Evolutionary conservation across 1,140 invertebrate genomes (phyloP).

Genomic region (Amphibalanus amphitrite): DNA sequence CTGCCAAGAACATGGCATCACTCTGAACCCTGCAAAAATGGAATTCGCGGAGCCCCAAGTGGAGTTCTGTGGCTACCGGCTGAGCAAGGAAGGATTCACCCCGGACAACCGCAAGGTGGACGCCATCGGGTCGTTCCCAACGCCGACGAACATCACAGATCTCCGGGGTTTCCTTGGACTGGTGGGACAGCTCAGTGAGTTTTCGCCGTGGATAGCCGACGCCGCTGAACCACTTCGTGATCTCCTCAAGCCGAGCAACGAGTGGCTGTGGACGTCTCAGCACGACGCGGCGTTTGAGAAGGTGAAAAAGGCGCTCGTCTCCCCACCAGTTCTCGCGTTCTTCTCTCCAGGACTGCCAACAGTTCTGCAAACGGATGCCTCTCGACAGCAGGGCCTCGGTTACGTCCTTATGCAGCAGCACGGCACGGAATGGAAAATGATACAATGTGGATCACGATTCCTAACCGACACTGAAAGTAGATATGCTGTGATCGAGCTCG

Average conservation of each 20-base stretch:
- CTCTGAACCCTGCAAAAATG: too few species aligned
- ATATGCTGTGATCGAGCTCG: slow-evolving; percentile 9
- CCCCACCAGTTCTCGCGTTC: slow-evolving; percentile 7
- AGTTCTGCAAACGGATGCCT: not conserved
- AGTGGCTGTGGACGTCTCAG: slow-evolving; percentile 9
- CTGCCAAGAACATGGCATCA: too few species aligned
- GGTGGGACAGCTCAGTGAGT: too few species aligned
- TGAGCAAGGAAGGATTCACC: too few species aligned
- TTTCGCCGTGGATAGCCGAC: too few species aligned
- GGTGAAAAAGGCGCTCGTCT: slow-evolving; percentile 5
- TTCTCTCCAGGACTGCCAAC: slow-evolving; percentile 6
- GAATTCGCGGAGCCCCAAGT: too few species aligned
- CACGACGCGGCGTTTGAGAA: slow-evolving; percentile 7
- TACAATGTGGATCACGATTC: too few species aligned
- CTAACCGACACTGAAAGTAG: slow-evolving; percentile 9
- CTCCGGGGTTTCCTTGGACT: too few species aligned
- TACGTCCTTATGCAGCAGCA: slow-evolving; percentile 9
- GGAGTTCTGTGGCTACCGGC: too few species aligned
- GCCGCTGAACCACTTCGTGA: not conserved
- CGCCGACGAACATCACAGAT: too few species aligned
- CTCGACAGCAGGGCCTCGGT: not conserved
- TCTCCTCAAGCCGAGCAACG: slow-evolving; percentile 11
- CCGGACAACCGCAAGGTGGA: too few species aligned
- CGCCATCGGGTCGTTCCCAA: too few species aligned
- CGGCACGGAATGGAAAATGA: slow-evolving; percentile 4